phyloP scores from a whole-genome alignment of 2,888 invertebrate species.

The Rhamphomyia laevipes region DNA sequence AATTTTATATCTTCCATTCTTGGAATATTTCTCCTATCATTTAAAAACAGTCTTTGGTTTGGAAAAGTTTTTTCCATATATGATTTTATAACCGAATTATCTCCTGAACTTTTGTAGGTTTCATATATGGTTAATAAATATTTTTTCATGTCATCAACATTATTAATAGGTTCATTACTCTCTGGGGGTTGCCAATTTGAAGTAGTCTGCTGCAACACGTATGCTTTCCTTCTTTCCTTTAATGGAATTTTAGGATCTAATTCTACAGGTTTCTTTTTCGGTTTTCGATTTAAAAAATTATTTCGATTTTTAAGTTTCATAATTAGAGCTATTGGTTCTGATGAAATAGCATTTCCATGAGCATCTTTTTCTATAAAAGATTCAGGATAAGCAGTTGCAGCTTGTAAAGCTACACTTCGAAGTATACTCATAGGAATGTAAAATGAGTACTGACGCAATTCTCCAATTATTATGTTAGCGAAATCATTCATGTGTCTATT shows the following conservation, averaged over 20 bases:
- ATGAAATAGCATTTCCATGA: background rate
- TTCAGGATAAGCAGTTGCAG: slow-evolving; percentile 5
- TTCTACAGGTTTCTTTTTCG: background rate
- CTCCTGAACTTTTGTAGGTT: too few relatives aligned
- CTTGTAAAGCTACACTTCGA: slow-evolving; percentile 3
- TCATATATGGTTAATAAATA: too few relatives aligned
- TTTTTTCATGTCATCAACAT: too few relatives aligned
- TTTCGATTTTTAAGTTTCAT: slow-evolving; percentile 5
- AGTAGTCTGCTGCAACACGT: background rate
- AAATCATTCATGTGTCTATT: background rate
- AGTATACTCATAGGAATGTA: slow-evolving; percentile 6
- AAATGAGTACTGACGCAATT: slow-evolving; percentile 1
- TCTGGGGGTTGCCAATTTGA: too few relatives aligned
- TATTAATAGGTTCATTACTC: too few relatives aligned
- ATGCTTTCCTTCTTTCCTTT: slow-evolving; percentile 2
- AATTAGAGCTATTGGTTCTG: slow-evolving; percentile 1
- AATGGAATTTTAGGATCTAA: slow-evolving; percentile 1
- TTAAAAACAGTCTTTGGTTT: slow-evolving; percentile 3
- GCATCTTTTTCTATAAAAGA: slow-evolving; percentile 1
- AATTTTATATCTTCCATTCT: background rate
- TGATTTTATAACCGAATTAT: background rate
- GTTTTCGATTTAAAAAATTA: slow-evolving; percentile 3
- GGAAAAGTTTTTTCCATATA: background rate
- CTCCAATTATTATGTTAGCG: slow-evolving; percentile 3
- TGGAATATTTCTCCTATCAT: slow-evolving; percentile 2